Percentiles rank a stretch among this genome's conserved stretches.
phyloP scores from a whole-genome alignment of 1,140 invertebrate species.

The Megalonaias nervosa region DNA sequence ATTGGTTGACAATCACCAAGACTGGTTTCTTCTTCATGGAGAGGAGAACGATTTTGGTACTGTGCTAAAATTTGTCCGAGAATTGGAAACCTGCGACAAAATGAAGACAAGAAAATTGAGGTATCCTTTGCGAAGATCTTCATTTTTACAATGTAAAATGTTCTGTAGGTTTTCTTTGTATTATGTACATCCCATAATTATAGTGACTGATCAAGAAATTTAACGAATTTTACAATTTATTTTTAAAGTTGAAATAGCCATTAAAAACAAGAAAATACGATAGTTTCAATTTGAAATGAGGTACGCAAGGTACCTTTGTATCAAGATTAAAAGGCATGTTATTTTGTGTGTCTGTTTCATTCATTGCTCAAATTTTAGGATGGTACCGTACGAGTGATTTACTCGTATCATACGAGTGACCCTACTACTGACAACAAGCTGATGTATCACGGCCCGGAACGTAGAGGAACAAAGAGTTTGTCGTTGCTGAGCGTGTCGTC shows the following conservation, averaged over 20 bases:
- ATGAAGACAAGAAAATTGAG: conserved; percentile 4
- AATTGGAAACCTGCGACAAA: conserved; percentile 14
- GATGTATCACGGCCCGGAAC: conserved; percentile 12
- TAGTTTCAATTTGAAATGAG: neutral
- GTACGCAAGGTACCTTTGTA: neutral
- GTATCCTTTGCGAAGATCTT: neutral
- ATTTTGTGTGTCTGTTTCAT: too few species aligned
- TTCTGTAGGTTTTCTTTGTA: too few species aligned
- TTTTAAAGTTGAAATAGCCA: neutral
- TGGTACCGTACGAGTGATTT: conserved; percentile 8
- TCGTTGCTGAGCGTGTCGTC: neutral
- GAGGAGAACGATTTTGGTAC: conserved; percentile 12
- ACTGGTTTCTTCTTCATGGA: conserved; percentile 8
- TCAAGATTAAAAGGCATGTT: neutral
- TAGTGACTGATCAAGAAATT: too few species aligned
- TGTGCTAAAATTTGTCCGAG: conserved; percentile 26
- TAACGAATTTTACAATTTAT: too few species aligned
- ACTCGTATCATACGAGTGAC: conserved; percentile 9
- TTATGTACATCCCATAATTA: too few species aligned
- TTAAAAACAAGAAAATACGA: neutral
- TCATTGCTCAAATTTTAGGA: neutral
- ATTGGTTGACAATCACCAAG: conserved; percentile 8
- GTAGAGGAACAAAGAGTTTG: conserved; percentile 14
- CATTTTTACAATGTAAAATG: neutral
- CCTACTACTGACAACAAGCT: conserved; percentile 9